Base-by-base conservation (phyloP, 2,888 invertebrate species). In the Byasa hedistus region DNA sequence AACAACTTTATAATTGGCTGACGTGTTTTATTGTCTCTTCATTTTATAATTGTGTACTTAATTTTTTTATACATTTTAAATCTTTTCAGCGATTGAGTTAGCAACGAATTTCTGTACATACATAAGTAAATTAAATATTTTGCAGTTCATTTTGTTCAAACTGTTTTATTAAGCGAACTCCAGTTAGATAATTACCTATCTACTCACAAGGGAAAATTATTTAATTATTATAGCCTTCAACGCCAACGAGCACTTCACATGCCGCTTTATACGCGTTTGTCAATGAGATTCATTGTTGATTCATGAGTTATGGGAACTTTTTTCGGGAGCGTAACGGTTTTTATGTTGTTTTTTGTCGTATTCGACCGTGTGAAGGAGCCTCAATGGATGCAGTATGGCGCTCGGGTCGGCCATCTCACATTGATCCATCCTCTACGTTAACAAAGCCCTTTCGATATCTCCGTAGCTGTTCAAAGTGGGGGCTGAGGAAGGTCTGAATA, bases 291-390 rank as follows among this genome's bases (percentile, higher is more conserved):
- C 17, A 67, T 67, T 67, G 69, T 70, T 69, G 78, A 87, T 88
- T 86, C 87, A 88, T 83, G 84, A 86, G 80, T 83, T 86, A 89
- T 89, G 90, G 83, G 87, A 87, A 86, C 77, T 83, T 88, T 90
- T 88, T 89, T 87, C 81, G 83, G 84, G 85, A 84, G 83, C 87
- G 80, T 91, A 91, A 91, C 91, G 90, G 91, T 90, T 90, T 91
- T 91, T 90, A 86, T 91, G 85, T 86, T 86, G 86, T 88, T 91
- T 91, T 91, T 91, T 90, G 88, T 87, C 84, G 82, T 82, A 79
- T 86, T 81, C 84, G 87, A 87, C 87, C 90, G 91, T 89, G 89
- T 87, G 89, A 90, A 87, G 86, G 85, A 85, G 83, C 79, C 83
- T 91, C 86, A 91, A 91, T 91, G 90, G 86, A 83, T 86, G 81